Evolutionary conservation across 2,888 invertebrate species (phyloP).

Genomic region (Drosophila suboccidentalis): DNA sequence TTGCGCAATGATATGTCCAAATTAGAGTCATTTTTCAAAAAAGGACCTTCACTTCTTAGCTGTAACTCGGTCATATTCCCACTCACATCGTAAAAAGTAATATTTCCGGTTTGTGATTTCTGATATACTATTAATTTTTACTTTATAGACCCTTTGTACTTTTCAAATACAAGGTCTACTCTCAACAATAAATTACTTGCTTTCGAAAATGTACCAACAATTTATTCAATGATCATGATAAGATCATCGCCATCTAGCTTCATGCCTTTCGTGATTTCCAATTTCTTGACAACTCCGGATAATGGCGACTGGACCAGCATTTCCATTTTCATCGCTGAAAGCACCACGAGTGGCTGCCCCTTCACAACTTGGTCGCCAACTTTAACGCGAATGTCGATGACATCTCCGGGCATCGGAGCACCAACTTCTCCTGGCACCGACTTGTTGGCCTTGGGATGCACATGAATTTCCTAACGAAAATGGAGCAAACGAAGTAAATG

Average conservation of each 20-base stretch:
- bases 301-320: slow-evolving; percentile 92
- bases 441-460: slow-evolving; percentile 98
- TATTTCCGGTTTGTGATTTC: no score
- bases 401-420: slow-evolving; percentile 99
- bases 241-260: slow-evolving; percentile 98
- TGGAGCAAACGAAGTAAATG: background rate
- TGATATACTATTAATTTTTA: background rate
- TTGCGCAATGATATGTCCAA: no score
- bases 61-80: no score
- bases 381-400: slow-evolving; percentile 95
- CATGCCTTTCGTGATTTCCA: slow-evolving; percentile 92
- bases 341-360: slow-evolving; percentile 95
- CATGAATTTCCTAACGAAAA: slow-evolving; percentile 91
- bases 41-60: no score
- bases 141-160: background rate
- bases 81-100: no score
- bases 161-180: background rate
- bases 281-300: slow-evolving; percentile 92
- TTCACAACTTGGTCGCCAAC: slow-evolving; percentile 97
- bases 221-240: slow-evolving; percentile 92
- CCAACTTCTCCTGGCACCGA: slow-evolving; percentile 96
- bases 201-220: background rate
- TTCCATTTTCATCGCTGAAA: slow-evolving; percentile 99
- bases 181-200: no score
- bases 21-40: no score